A percentile compares a stretch with the other conserved stretches of the same genome.
phyloP scores from a whole-genome alignment of 2,113 vertebrate species.

The Herpailurus yagouaroundi region DNA sequence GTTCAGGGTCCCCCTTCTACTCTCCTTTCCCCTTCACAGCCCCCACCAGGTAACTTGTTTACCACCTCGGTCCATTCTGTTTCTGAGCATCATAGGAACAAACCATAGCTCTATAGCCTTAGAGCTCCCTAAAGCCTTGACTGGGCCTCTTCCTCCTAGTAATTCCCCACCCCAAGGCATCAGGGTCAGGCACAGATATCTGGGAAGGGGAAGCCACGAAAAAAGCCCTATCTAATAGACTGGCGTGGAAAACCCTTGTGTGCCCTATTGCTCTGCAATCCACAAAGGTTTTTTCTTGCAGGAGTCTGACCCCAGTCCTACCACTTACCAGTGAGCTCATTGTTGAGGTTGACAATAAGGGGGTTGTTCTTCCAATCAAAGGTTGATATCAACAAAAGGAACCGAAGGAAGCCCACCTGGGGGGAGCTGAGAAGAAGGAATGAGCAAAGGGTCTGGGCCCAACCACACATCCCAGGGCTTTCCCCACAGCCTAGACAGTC shows the following conservation, averaged over 20 bases:
- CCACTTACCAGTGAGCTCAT: conserved; percentile 90
- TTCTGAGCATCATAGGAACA: background rate
- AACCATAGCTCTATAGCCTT: background rate
- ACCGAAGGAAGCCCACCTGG: conserved; percentile 96
- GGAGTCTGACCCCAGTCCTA: background rate
- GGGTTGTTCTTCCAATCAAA: conserved; percentile 98
- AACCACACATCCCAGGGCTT: background rate
- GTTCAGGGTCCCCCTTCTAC: background rate
- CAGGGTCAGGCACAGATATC: background rate
- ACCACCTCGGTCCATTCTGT: background rate
- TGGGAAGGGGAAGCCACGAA: background rate
- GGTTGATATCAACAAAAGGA: conserved; percentile 92
- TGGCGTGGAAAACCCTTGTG: background rate
- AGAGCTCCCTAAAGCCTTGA: background rate
- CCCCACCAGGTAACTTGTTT: background rate
- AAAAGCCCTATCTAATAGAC: background rate
- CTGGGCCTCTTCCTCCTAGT: background rate
- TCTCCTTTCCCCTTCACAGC: background rate
- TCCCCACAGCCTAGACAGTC: background rate
- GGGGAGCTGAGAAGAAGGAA: conserved; percentile 88
- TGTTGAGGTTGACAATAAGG: conserved; percentile 94
- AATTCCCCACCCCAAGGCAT: background rate
- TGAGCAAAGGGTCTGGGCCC: background rate
- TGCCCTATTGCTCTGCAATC: background rate
- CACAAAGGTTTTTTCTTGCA: background rate